These are phyloP conservation scores for Caenorhabditis sp. DNA, from an alignment of 2,888 invertebrate species.

Conservation along the genomic window DNA sequence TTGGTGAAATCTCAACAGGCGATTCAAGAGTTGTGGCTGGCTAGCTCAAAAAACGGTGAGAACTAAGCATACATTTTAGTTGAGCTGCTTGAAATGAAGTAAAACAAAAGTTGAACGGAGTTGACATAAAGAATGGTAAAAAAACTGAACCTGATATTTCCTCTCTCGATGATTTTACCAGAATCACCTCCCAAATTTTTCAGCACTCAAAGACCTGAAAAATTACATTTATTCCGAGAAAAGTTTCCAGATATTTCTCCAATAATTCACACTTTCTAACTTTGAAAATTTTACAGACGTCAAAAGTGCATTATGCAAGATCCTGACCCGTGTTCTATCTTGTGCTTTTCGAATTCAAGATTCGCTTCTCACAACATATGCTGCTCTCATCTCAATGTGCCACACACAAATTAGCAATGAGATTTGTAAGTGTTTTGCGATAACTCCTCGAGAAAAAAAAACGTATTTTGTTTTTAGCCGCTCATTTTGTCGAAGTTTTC, in stretches of 20 bases:
- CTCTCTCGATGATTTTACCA: no score
- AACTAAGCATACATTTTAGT: no score
- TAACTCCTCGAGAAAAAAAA: slow-evolving; percentile 5
- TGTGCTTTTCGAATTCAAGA: slow-evolving; percentile 53
- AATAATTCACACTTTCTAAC: neutral
- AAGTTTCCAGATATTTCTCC: neutral
- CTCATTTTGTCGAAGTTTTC: slow-evolving; percentile 55
- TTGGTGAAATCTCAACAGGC: slow-evolving; percentile 47
- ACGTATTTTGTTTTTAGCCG: slow-evolving; percentile 42
- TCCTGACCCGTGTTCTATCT: slow-evolving; percentile 37
- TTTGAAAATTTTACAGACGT: slow-evolving; percentile 40
- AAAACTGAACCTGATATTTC: no score
- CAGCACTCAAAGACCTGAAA: no score
- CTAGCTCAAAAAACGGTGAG: slow-evolving; percentile 53
- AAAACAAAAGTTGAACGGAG: no score
- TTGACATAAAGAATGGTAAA: no score
- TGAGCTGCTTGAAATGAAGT: no score
- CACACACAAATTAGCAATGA: slow-evolving; percentile 53
- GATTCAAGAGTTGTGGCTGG: slow-evolving; percentile 48
- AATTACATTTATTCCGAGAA: no score
- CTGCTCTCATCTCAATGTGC: slow-evolving; percentile 46
- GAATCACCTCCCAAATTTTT: no score
- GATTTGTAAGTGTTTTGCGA: slow-evolving; percentile 42
- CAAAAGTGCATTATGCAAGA: slow-evolving; percentile 42
- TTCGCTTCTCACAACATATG: slow-evolving; percentile 44